phyloP scores from a whole-genome alignment of 2,888 invertebrate genomes.

The Leptinotarsa juncta region DNA sequence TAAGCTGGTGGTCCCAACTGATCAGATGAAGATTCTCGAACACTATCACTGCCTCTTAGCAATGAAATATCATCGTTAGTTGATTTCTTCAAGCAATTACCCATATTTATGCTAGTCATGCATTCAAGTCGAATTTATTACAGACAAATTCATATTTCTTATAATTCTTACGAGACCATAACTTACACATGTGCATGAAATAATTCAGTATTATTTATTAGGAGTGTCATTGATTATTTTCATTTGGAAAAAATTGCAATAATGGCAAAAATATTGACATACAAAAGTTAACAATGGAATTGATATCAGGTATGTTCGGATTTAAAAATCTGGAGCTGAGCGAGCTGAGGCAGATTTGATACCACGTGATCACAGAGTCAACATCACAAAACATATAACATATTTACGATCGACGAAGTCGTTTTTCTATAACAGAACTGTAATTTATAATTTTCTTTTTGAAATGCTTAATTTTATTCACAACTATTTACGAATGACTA shows the following conservation, averaged over 20 bases:
- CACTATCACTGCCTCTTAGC: constrained; percentile 71
- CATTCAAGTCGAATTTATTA: constrained; percentile 55
- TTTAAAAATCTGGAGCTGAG: too few relatives aligned
- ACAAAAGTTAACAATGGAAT: constrained; percentile 49
- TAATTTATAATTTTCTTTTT: too few relatives aligned
- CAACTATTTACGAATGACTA: too few relatives aligned
- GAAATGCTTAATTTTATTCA: too few relatives aligned
- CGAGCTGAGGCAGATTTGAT: too few relatives aligned
- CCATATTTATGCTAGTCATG: constrained; percentile 69
- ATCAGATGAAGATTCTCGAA: constrained; percentile 71
- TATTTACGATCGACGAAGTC: too few relatives aligned
- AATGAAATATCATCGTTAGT: constrained; percentile 75
- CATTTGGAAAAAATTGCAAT: constrained; percentile 41
- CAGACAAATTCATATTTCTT: constrained; percentile 47
- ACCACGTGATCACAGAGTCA: too few relatives aligned
- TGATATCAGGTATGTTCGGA: too few relatives aligned
- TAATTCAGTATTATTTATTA: constrained; percentile 38
- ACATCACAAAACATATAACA: too few relatives aligned
- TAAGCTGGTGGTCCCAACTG: constrained; percentile 71
- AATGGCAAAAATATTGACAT: constrained; percentile 47
- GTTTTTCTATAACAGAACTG: too few relatives aligned
- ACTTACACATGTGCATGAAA: constrained; percentile 45
- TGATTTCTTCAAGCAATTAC: constrained; percentile 78
- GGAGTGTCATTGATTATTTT: constrained; percentile 36
- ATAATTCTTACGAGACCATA: constrained; percentile 47